A percentile compares a stretch with the other conserved stretches of the same genome.
Evolutionary conservation across 2,888 invertebrate genomes (phyloP).

Genomic region (Hipparchia semele): DNA sequence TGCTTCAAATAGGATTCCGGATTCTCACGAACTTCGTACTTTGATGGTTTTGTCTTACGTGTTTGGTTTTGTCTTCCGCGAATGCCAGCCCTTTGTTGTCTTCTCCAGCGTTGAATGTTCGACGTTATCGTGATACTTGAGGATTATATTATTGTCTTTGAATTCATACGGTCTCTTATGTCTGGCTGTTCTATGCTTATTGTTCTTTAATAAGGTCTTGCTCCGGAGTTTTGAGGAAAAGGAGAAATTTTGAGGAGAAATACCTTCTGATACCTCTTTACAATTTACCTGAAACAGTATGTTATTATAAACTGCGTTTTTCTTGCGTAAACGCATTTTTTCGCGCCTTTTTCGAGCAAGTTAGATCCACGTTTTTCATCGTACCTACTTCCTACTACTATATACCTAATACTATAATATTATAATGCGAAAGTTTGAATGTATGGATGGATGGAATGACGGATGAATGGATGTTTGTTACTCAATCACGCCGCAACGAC

Average conservation of each 20-base stretch:
- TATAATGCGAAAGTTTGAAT: too few relatives aligned
- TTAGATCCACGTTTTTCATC: too few relatives aligned
- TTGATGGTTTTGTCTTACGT: constrained; percentile 20
- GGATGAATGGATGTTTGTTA: too few relatives aligned
- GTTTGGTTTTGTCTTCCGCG: constrained; percentile 8
- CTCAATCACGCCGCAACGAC: too few relatives aligned
- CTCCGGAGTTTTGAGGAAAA: background rate
- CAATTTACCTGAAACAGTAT: too few relatives aligned
- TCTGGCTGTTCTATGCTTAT: background rate
- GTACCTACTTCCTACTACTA: too few relatives aligned
- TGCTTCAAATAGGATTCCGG: constrained; percentile 28
- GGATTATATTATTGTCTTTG: constrained; percentile 4
- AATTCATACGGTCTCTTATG: background rate
- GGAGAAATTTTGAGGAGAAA: background rate
- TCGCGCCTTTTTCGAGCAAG: too few relatives aligned
- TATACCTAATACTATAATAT: too few relatives aligned
- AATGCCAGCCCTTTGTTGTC: constrained; percentile 13
- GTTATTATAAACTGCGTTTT: too few relatives aligned
- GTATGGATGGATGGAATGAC: too few relatives aligned
- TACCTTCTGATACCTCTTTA: background rate
- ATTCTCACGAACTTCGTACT: constrained; percentile 26
- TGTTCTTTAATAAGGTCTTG: background rate
- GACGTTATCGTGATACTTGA: constrained; percentile 1
- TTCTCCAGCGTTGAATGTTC: background rate
- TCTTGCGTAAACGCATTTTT: too few relatives aligned